phyloP scores from a whole-genome alignment of 2,888 invertebrate genomes.

The Agrochola lota region DNA sequence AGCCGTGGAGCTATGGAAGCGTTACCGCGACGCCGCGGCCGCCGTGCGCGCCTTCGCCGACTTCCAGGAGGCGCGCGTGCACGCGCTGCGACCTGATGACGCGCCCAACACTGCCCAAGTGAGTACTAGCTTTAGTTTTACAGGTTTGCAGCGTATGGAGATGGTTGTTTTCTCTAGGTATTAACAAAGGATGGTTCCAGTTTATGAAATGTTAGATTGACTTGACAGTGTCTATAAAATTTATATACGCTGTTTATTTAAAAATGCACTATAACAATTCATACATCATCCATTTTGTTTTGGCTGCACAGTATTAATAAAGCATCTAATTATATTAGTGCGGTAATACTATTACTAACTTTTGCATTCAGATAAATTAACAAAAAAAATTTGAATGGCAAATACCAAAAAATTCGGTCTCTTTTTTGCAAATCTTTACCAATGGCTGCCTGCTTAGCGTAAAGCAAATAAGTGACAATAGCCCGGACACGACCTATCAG shows the following conservation, averaged over 20 bases:
- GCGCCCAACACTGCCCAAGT: slow-evolving; percentile 94
- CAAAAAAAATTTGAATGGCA: too few relatives aligned
- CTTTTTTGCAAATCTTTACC: too few relatives aligned
- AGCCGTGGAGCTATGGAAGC: slow-evolving; percentile 95
- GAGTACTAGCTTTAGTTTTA: slow-evolving; percentile 69
- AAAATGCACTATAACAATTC: too few relatives aligned
- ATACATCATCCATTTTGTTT: too few relatives aligned
- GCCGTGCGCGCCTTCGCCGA: slow-evolving; percentile 94
- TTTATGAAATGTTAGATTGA: neutral
- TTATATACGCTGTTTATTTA: too few relatives aligned
- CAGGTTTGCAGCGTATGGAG: neutral
- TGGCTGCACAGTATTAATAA: too few relatives aligned
- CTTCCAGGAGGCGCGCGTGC: slow-evolving; percentile 93
- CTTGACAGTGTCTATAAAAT: too few relatives aligned
- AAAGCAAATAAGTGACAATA: slow-evolving; percentile 12
- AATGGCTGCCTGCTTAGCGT: neutral
- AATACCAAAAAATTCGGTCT: too few relatives aligned
- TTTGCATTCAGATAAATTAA: too few relatives aligned
- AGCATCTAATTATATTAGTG: too few relatives aligned
- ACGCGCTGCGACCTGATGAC: slow-evolving; percentile 93
- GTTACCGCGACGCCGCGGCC: slow-evolving; percentile 94
- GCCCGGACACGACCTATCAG: neutral
- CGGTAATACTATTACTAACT: too few relatives aligned
- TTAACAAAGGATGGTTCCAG: neutral
- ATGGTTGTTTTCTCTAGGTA: neutral